Conservation (phyloP, 2,113 vertebrate species). For the Gallinago undulata region DNA sequence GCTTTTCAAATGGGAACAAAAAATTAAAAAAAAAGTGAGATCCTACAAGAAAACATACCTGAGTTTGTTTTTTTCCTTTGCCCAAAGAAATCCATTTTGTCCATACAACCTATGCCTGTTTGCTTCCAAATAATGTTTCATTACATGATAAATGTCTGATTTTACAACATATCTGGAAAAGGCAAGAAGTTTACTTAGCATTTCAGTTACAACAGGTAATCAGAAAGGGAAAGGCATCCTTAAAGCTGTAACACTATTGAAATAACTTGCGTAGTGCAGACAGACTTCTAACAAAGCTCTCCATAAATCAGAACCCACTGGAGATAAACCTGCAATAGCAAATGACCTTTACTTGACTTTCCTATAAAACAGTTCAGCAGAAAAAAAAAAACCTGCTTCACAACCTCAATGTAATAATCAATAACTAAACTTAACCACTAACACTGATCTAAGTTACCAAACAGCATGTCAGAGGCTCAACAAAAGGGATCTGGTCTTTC, state of each 20-base stretch:
- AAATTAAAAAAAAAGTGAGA: neutral
- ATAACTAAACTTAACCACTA: neutral
- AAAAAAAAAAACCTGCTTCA: neutral
- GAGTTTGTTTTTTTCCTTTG: neutral
- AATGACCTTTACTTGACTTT: slow-evolving; percentile 2
- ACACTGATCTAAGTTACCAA: neutral
- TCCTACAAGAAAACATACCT: neutral
- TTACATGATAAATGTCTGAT: neutral
- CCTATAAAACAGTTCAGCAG: neutral
- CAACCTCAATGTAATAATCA: neutral
- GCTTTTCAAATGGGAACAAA: neutral
- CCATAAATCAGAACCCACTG: slow-evolving; percentile 4
- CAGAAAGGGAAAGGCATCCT: slow-evolving; percentile 9
- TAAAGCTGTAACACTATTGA: neutral
- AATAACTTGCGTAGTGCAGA: neutral
- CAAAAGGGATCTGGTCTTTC: neutral
- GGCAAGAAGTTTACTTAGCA: neutral
- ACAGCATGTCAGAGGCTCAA: neutral
- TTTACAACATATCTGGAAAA: neutral
- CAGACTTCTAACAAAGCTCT: neutral
- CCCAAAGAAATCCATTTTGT: neutral
- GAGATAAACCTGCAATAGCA: neutral
- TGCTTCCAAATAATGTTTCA: neutral
- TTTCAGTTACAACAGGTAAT: slow-evolving; percentile 1
- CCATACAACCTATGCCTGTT: neutral